A percentile compares a stretch with the other conserved stretches of the same genome.
Conservation (phyloP, 1,140 invertebrate species). For the Parapsyche elsis region DNA sequence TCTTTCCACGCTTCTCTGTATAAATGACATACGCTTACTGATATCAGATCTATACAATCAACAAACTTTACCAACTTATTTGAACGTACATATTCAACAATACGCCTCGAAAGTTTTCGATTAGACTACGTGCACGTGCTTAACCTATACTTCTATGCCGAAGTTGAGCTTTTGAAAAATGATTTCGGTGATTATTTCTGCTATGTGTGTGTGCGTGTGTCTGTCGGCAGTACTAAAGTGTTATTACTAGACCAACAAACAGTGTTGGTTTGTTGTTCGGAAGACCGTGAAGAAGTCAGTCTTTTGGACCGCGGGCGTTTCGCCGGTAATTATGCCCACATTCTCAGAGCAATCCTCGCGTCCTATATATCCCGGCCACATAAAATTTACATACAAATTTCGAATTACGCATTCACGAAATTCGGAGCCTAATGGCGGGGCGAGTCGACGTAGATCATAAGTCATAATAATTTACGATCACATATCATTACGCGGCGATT, state of each 20-base stretch:
- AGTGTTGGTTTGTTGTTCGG: background rate
- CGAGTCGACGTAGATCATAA: constrained; percentile 29
- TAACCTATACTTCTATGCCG: no score
- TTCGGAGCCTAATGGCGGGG: constrained; percentile 18
- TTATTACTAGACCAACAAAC: constrained; percentile 20
- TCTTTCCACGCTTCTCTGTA: no score
- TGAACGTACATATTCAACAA: no score
- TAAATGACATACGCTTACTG: no score
- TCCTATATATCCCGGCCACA: constrained; percentile 5
- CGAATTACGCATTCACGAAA: constrained; percentile 39
- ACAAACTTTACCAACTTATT: no score
- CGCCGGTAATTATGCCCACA: constrained; percentile 36
- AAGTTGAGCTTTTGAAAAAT: no score
- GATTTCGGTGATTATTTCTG: no score
- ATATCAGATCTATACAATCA: no score
- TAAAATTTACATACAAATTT: constrained; percentile 49
- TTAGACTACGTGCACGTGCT: no score
- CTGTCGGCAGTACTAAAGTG: background rate
- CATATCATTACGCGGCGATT: constrained; percentile 35
- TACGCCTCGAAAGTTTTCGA: no score
- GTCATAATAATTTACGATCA: constrained; percentile 45
- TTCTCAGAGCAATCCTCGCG: constrained; percentile 17
- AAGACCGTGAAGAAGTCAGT: constrained; percentile 27
- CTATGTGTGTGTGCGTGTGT: no score
- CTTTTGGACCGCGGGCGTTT: constrained; percentile 25